These are phyloP conservation scores for Chrysodeixis includens DNA, from an alignment of 2,888 invertebrate species.

Conservation along the genomic window DNA sequence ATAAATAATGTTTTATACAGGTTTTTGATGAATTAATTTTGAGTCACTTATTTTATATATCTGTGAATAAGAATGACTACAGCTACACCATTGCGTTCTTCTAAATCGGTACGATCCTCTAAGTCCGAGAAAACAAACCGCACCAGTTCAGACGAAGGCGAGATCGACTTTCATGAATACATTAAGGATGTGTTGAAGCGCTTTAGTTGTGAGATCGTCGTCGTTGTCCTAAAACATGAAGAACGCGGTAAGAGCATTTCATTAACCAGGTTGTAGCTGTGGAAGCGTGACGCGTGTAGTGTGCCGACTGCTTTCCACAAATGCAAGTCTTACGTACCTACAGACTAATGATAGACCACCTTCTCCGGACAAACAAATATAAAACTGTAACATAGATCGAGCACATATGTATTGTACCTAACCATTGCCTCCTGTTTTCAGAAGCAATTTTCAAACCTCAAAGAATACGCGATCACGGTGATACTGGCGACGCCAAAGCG, in stretches of 20 bases:
- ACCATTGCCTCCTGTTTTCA: slow-evolving; percentile 21
- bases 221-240: slow-evolving; percentile 57
- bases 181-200: slow-evolving; percentile 13
- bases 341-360: too few species aligned
- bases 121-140: slow-evolving; percentile 8
- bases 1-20: too few species aligned
- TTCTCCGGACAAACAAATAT: background rate
- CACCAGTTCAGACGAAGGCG: background rate
- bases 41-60: background rate
- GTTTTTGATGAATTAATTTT: slow-evolving; percentile 11
- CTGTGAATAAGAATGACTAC: background rate
- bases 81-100: background rate
- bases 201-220: slow-evolving; percentile 50
- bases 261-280: background rate
- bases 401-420: background rate
- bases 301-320: too few species aligned
- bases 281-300: background rate
- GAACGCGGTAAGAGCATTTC: slow-evolving; percentile 51
- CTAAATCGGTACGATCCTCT: background rate
- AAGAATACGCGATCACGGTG: background rate
- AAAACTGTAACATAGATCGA: background rate
- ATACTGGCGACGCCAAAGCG: background rate
- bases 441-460: slow-evolving; percentile 53
- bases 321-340: too few species aligned
- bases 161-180: slow-evolving; percentile 20